Evolutionary conservation across 2,888 invertebrate species (phyloP).

Genomic region (Polyploca ridens): DNA sequence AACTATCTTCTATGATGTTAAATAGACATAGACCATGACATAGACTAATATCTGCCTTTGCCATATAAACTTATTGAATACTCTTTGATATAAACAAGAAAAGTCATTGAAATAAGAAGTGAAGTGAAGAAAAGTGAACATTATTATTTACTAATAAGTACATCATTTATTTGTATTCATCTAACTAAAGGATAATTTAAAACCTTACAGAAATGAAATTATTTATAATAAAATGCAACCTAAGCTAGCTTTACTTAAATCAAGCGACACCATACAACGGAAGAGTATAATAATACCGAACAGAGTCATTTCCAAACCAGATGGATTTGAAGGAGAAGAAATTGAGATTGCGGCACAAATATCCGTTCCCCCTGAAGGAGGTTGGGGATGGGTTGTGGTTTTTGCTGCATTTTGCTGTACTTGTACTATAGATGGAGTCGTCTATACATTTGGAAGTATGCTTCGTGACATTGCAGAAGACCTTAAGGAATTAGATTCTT

Average conservation of each 20-base stretch:
- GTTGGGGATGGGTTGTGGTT: conserved; percentile 78
- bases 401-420: conserved; percentile 55
- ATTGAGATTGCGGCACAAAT: conserved; percentile 77
- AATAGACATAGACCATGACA: too few relatives aligned
- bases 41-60: too few relatives aligned
- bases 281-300: conserved; percentile 60
- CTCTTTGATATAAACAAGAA: too few relatives aligned
- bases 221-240: conserved; percentile 6
- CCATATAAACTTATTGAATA: too few relatives aligned
- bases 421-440: conserved; percentile 66
- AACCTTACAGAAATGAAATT: too few relatives aligned
- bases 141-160: too few relatives aligned
- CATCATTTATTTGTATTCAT: too few relatives aligned
- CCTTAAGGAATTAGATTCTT: conserved; percentile 50
- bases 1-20: too few relatives aligned
- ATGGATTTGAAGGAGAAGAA: conserved; percentile 60
- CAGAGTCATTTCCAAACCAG: conserved; percentile 50
- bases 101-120: too few relatives aligned
- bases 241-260: conserved; percentile 15
- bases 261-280: conserved; percentile 28
- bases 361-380: conserved; percentile 69
- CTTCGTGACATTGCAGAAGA: conserved; percentile 60
- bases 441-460: conserved; percentile 71
- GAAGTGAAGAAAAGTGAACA: too few relatives aligned
- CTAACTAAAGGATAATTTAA: too few relatives aligned